Evolutionary conservation across 2,113 vertebrate genomes (phyloP).

Genomic region (Takifugu bimaculatus): DNA sequence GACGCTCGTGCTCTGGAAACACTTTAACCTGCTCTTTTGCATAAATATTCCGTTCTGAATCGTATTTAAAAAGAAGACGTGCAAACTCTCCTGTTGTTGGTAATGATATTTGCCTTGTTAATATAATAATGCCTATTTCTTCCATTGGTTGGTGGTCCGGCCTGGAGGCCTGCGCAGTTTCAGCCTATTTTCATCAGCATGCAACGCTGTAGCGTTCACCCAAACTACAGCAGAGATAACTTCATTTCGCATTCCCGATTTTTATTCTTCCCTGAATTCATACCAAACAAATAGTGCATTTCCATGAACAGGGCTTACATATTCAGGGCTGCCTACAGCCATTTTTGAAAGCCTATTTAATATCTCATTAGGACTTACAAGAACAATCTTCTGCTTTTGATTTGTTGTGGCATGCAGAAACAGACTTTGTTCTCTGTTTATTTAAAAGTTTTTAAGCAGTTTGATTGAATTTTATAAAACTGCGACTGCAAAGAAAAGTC

Average conservation of each 20-base stretch:
- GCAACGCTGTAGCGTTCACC: slow-evolving; percentile 2
- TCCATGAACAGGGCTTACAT: slow-evolving; percentile 38
- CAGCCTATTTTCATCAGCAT: slow-evolving; percentile 30
- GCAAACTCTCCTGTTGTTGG: slow-evolving; percentile 1
- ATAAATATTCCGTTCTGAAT: slow-evolving; percentile 11
- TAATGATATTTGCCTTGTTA: slow-evolving; percentile 2
- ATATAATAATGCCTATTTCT: slow-evolving; percentile 2
- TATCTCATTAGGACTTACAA: slow-evolving; percentile 35
- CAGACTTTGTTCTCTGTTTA: slow-evolving; percentile 2
- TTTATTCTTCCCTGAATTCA: slow-evolving; percentile 18
- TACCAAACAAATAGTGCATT: slow-evolving; percentile 44
- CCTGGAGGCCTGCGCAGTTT: too few species aligned
- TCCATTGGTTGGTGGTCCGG: neutral
- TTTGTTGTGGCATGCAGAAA: slow-evolving; percentile 28
- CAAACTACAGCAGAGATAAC: slow-evolving; percentile 17
- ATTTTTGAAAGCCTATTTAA: slow-evolving; percentile 53
- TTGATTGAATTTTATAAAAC: slow-evolving; percentile 22
- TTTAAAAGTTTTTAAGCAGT: slow-evolving; percentile 16
- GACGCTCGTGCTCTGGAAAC: slow-evolving; percentile 49
- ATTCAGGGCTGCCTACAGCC: slow-evolving; percentile 39
- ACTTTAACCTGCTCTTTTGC: slow-evolving; percentile 34
- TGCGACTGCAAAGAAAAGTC: slow-evolving; percentile 1
- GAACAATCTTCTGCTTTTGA: slow-evolving; percentile 20
- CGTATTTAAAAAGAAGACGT: neutral
- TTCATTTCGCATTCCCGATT: slow-evolving; percentile 41